Percentiles rank a stretch among this genome's conserved stretches.
These are phyloP conservation scores for Anoura caudifer DNA, from an alignment of 2,113 vertebrate genomes.

Conservation along the genomic window DNA sequence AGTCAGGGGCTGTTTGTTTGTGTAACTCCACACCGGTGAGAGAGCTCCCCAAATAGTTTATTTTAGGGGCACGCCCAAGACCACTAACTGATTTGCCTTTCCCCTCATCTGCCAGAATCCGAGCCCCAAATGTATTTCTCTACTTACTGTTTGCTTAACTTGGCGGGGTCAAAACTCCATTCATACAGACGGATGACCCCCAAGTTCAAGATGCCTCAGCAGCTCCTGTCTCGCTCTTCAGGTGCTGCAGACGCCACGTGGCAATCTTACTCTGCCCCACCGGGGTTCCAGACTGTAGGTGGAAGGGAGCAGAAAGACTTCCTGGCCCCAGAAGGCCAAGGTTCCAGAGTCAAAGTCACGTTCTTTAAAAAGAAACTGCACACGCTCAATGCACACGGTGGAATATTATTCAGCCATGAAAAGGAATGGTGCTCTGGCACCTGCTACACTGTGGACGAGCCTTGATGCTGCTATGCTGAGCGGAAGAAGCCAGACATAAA, in stretches of 20 bases:
- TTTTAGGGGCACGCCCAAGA: neutral
- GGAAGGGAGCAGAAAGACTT: neutral
- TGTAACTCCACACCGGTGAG: neutral
- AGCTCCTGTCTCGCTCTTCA: accelerated
- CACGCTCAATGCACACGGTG: accelerated
- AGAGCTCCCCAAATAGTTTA: neutral
- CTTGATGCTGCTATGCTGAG: neutral
- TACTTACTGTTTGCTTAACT: neutral
- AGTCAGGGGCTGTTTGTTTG: neutral
- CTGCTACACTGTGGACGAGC: accelerated
- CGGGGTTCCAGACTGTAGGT: neutral
- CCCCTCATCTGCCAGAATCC: neutral
- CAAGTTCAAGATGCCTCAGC: neutral
- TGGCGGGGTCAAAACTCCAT: neutral
- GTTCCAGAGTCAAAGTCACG: neutral
- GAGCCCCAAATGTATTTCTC: neutral
- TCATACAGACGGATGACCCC: accelerated
- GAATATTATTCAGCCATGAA: neutral
- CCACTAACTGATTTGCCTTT: neutral
- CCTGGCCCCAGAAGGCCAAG: neutral
- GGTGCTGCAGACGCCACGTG: accelerated
- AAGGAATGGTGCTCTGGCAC: neutral
- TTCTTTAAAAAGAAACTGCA: neutral
- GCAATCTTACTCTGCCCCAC: accelerated
- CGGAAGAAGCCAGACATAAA: neutral